A percentile compares a stretch with the other conserved stretches of the same genome.
Conservation (phyloP, 2,113 vertebrate species). For the Strix aluco region DNA sequence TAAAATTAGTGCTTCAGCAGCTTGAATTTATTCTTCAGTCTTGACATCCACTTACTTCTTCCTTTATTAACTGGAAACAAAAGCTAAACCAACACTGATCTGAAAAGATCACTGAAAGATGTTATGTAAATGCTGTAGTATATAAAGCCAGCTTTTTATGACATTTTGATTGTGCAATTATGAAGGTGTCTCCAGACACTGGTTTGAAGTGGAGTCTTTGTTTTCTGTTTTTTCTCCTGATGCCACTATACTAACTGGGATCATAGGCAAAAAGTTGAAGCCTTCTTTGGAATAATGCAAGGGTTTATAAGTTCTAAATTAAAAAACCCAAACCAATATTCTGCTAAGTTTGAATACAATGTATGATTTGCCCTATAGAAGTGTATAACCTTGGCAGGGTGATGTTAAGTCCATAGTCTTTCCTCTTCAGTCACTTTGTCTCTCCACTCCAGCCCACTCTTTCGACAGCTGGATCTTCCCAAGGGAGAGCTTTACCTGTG, state of each 20-base stretch:
- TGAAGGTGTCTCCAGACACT: background rate
- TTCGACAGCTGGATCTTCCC: background rate
- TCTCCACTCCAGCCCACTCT: background rate
- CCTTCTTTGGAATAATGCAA: background rate
- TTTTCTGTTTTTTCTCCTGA: background rate
- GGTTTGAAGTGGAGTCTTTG: background rate
- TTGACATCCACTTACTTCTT: background rate
- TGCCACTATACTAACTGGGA: background rate
- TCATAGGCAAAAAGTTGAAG: background rate
- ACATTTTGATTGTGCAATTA: background rate
- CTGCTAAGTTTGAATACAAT: background rate
- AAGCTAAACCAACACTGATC: background rate
- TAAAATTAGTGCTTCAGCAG: background rate
- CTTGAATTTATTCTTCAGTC: background rate
- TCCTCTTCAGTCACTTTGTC: background rate
- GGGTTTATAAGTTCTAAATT: background rate
- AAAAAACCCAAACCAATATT: background rate
- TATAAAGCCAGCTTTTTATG: background rate
- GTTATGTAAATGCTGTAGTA: background rate
- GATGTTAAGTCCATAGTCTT: background rate
- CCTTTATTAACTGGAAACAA: slow-evolving; percentile 2
- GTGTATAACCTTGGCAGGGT: background rate
- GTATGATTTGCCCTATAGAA: background rate
- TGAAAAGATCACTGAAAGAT: background rate
- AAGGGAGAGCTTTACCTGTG: background rate